Evolutionary conservation across 2,797 vertebrate genomes (phyloP), one percentile per base, ranked within the genome.

Genomic region (Parambassis ranga): DNA sequence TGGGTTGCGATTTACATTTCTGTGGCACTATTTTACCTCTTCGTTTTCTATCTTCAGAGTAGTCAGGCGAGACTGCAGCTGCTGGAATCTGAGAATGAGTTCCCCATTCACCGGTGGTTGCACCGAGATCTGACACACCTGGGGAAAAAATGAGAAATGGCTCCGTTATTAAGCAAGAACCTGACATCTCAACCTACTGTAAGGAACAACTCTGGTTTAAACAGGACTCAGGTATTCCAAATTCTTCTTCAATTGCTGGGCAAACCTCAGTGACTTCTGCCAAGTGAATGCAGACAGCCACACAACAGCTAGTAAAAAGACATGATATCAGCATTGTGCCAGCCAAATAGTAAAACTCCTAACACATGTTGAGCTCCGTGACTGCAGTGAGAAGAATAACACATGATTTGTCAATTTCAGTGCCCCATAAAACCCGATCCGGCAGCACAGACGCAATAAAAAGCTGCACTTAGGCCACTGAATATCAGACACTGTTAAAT

Each of bases 41-140:
- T 99, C 97, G 0, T 96, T 99, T 89, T 99, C 97, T 0, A 99
- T 99, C 88, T 97, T 98, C 55, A 99, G 92, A 0, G 95, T 99
- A 24, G 97, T 86, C 56, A 99, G 83, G 18, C 97, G 94, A 13
- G 97, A 99, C 87, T 98, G 97, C 11, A 99, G 93, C 65, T 99
- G 97, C 78, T 99, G 97, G 81, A 97, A 96, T 48, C 97, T 91
- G 39, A 98, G 90, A 87, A 97, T 93, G 56, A 99, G 94, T 64
- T 99, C 97, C 1, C 94, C 95, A 22, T 98, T 97, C 47, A 98
- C 93, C 0, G 96, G 94, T 18, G 96, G 96, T 81, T 99, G 97
- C 43, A 95, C 95, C 7, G 95, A 95, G 75, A 99, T 92, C 84
- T 97, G 96, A 86, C 95, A 96, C 73, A 99, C 92, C 97, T 99